Evolutionary conservation across 2,113 vertebrate species (phyloP).

Genomic region (Galeopterus variegatus): DNA sequence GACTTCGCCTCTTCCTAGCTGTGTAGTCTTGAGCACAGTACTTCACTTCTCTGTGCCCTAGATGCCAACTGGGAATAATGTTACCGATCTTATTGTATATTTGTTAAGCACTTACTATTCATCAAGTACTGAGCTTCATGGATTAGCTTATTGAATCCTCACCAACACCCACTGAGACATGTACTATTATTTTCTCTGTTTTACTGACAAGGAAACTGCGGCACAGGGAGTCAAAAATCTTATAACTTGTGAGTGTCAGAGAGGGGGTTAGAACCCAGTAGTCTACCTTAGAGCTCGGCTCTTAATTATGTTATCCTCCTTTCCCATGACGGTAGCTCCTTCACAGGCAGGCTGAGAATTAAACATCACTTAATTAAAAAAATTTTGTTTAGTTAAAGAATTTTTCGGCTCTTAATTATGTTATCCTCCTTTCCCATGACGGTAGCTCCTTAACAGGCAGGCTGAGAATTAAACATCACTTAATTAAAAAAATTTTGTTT

Average conservation of each 20-base stretch:
- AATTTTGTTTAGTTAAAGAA: not conserved
- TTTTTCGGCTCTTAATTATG: not conserved
- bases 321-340: not conserved
- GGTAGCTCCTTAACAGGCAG: not conserved
- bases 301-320: not conserved
- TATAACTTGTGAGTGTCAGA: not conserved
- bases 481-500: not conserved
- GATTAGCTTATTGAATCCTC: not conserved
- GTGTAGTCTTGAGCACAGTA: not conserved
- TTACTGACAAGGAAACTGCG: conserved; percentile 25
- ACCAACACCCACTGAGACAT: not conserved
- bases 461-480: not conserved
- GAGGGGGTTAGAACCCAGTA: not conserved
- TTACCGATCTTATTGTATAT: not conserved
- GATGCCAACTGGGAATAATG: not conserved
- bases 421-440: not conserved
- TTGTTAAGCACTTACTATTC: not conserved
- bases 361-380: not conserved
- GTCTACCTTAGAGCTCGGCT: not conserved
- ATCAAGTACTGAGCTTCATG: not conserved
- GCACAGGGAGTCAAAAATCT: not conserved
- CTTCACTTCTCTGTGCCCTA: not conserved
- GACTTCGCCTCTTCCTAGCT: not conserved
- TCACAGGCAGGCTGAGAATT: not conserved
- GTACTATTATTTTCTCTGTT: not conserved